Conservation (phyloP, 2,113 vertebrate species). For the Halcyon malimbica region DNA sequence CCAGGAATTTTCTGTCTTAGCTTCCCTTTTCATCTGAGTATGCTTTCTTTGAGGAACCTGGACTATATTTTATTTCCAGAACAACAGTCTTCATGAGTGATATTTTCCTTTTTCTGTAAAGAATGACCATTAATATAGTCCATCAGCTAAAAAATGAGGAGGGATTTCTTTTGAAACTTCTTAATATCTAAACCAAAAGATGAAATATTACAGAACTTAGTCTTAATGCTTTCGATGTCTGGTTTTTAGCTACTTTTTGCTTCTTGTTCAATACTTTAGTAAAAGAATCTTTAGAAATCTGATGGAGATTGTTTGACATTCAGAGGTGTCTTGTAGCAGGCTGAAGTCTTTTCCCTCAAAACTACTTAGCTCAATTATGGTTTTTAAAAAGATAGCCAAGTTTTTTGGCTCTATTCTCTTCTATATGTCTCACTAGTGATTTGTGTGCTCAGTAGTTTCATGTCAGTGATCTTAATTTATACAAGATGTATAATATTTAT, state of each 20-base stretch:
- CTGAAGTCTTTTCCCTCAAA: not conserved
- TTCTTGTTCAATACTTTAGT: not conserved
- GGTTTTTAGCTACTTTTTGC: not conserved
- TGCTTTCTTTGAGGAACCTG: not conserved
- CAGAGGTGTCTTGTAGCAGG: not conserved
- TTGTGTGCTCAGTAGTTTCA: not conserved
- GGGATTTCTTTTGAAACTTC: not conserved
- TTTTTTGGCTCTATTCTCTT: not conserved
- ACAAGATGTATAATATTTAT: not conserved
- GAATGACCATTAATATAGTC: not conserved
- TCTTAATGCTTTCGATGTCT: not conserved
- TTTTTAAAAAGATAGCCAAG: not conserved
- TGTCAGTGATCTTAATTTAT: not conserved
- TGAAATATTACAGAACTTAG: not conserved
- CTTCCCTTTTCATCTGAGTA: not conserved
- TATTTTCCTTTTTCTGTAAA: not conserved
- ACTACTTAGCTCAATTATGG: not conserved
- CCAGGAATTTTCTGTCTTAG: not conserved
- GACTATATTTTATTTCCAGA: not conserved
- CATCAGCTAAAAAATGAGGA: not conserved
- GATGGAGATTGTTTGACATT: not conserved
- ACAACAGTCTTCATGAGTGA: not conserved
- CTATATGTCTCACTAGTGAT: not conserved
- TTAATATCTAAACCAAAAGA: not conserved
- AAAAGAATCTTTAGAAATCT: not conserved